Evolutionary conservation across 2,797 vertebrate species (phyloP), one percentile per base, ranked within the genome.

Genomic region (Nyctalus aviator): DNA sequence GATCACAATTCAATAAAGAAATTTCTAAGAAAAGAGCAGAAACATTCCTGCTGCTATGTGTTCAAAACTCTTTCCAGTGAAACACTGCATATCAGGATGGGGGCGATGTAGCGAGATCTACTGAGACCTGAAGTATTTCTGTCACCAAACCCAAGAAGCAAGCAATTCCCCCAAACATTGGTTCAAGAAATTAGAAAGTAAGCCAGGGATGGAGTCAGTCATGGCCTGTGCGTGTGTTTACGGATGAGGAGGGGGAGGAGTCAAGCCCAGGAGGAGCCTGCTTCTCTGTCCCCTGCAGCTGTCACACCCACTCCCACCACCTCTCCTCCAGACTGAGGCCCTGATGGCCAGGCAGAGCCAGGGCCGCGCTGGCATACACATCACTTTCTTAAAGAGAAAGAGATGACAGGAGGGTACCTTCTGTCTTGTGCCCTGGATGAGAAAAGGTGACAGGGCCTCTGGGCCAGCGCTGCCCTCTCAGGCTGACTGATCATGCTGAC

Each of bases 231-330:
- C 0, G 2, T 10, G 25, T 37, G 13, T 64, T 37, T 46, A 27
- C 25, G 32, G 41, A 85, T 17, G 30, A 37, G n/a, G 13, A 64
- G 30, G 3, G 14, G 11, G 44, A 13, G 75, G n/a, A 13, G 6
- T 21, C 6, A 48, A 17, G 5, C 20, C 64, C 57, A 5, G 12
- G 44, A 53, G 41, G 48, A 46, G 30, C 41, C 32, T 23, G 1
- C 12, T 1, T 23, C 23, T 41, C 64, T 1, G 35, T 35, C 27
- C 27, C 25, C 15, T 41, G 20, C 1, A 0, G n/a, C 15, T 7
- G 13, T 14, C 7, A 4, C n/a, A 25, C 17, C 7, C 4, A 11
- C 27, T n/a, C 6, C 20, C 2, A 6, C 13, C 1, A 0, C 35
- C 48, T 30, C 4, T 55, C 30, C 25, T 55, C 37, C 59, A 76